A percentile compares a stretch with the other conserved stretches of the same genome.
phyloP scores from a whole-genome alignment of 2,113 vertebrate genomes.

The Upupa epops region DNA sequence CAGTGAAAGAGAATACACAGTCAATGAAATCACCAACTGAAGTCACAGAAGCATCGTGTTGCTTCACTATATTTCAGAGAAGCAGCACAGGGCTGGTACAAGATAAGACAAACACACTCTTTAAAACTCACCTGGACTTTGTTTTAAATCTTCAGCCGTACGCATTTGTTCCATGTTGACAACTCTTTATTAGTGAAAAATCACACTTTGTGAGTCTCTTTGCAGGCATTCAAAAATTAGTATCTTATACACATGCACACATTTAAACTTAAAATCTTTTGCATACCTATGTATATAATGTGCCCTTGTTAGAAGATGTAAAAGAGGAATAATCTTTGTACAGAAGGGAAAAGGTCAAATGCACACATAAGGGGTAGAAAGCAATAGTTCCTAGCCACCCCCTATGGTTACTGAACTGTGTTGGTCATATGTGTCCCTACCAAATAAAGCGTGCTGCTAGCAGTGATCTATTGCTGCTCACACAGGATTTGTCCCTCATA shows the following conservation, averaged over 20 bases:
- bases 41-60: background rate
- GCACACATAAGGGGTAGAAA: background rate
- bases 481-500: background rate
- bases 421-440: background rate
- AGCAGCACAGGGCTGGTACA: background rate
- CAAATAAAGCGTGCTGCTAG: constrained; percentile 20
- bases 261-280: background rate
- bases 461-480: constrained; percentile 1
- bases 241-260: background rate
- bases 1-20: background rate
- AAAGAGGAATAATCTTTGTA: background rate
- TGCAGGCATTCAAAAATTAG: background rate
- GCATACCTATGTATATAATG: background rate
- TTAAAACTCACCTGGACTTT: background rate
- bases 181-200: background rate
- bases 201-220: background rate
- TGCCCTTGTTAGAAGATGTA: background rate
- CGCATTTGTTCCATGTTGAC: background rate
- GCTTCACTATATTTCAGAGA: background rate
- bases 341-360: background rate
- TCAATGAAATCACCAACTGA: background rate
- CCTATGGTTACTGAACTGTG: background rate
- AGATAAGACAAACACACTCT: background rate
- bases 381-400: background rate
- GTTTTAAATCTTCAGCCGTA: background rate